Evolutionary conservation across 1,140 invertebrate species (phyloP), one percentile per base, ranked within the genome.

Genomic region (Ylistrum balloti): DNA sequence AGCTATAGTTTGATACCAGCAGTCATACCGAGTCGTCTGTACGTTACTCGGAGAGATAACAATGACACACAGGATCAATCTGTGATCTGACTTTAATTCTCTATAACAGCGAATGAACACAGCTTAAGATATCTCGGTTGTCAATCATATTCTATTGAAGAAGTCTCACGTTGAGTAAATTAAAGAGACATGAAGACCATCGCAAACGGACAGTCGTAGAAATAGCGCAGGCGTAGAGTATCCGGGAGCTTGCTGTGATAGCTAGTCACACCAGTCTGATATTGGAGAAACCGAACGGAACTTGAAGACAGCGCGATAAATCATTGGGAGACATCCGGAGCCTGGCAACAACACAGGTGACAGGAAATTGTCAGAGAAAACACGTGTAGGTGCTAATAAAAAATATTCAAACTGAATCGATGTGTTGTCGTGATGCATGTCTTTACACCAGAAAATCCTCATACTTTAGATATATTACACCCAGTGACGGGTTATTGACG

Each of bases 291-390:
- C 9, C 13, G 56, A 74, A 74, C 56, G 56, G n/a, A 74, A 28
- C 56, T 3, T n/a, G 56, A 28, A 74, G 45, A 74, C 56, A 74
- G 22, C 5, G 9, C n/a, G 22, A 74, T 74, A 74, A 74, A 74
- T 74, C 56, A 74, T 17, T 1, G 7, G 56, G 11, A n/a, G 56
- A 74, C 56, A 74, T 74, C 56, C 22, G 56, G 56, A 74, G 22
- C 56, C 22, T 74, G 56, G 56, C 22, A 74, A 74, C 56, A 5
- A 17, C 41, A 13, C 20, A 45, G 56, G 56, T 74, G 56, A 74
- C 56, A 74, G 56, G 56, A 74, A 74, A 74, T 74, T 74, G 56
- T 74, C 56, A 74, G 22, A 74, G 56, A 74, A 74, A 74, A 74
- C 56, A 74, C n/a, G 56, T 74, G 56, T n/a, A 74, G 56, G 56